Base-by-base conservation (phyloP, 2,113 vertebrate species). In the Pangasianodon gigas region DNA sequence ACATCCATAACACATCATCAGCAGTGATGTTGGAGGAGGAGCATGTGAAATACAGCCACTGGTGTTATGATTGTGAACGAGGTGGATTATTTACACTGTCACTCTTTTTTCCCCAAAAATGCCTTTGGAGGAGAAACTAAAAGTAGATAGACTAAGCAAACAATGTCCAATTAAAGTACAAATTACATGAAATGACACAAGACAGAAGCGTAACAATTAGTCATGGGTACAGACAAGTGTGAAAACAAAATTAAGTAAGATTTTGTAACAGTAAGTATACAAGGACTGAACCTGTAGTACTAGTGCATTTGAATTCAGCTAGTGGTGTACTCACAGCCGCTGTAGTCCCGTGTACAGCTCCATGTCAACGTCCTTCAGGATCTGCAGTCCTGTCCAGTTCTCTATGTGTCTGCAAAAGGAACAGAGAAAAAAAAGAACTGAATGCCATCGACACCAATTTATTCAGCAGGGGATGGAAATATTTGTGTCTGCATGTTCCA, bases 261-360 rank as follows among this genome's bases (percentile, higher is more conserved):
- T 75, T 21, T 79, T 29, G 4, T 51, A 14, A 80, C 2, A n/a
- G 13, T 37, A 19, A 19, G 32, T 58, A 58, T 24, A 41, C 21
- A 58, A 58, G 26, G 81, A 58, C 56, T 37, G 4, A 79, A 29
- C 24, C 16, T 79, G 21, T 19, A 41, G 16, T 41, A 74, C 32
- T 62, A n/a, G 62, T 24, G 58, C 29, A 88, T 44, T 37, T 71
- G 6, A 69, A 56, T 60, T 83, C 52, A 75, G 52, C 8, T 85
- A 71, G n/a, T 32, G 52, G 21, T 62, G 16, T 71, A 98, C 98
- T 99, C 94, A 99, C 98, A 99, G 96, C 94, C 96, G 98, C 94
- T 99, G 97, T 54, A 99, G 97, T 96, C 98, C 98, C 0, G 97
- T 98, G 94, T 99, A 99, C 91, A 99, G 98, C 94, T 98, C 98